These are phyloP conservation scores for Drosophila eohydei DNA, from an alignment of 2,888 invertebrate genomes.

Conservation along the genomic window DNA sequence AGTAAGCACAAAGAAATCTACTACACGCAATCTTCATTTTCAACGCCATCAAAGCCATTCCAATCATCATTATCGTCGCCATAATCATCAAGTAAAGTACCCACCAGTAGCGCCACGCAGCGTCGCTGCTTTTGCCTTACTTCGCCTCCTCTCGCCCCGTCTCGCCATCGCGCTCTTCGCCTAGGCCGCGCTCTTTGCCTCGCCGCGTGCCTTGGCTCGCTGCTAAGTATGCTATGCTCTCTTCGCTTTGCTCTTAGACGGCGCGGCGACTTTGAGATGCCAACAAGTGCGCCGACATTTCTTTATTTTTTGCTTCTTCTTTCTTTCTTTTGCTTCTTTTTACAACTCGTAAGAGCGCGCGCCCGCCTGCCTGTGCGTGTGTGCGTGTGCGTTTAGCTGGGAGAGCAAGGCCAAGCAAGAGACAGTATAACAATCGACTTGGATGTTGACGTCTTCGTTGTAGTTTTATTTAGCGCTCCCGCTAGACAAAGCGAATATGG, in stretches of 20 bases:
- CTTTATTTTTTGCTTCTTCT: conserved; percentile 12
- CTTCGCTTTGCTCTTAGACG: conserved; percentile 49
- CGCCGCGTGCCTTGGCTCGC: neutral
- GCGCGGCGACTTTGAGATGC: conserved; percentile 61
- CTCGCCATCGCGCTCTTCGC: conserved; percentile 16
- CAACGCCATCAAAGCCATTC: conserved; percentile 84
- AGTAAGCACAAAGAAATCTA: conserved; percentile 69
- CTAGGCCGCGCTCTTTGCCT: neutral
- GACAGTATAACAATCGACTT: conserved; percentile 42
- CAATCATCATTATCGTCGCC: conserved; percentile 85
- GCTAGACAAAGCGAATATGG: conserved; percentile 24
- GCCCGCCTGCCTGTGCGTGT: conserved; percentile 6
- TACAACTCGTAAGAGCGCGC: conserved; percentile 38
- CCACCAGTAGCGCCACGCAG: conserved; percentile 81
- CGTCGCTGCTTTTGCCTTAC: neutral
- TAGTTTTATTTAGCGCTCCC: conserved; percentile 61
- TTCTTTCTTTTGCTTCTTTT: conserved; percentile 1
- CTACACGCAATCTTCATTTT: conserved; percentile 83
- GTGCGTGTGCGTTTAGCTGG: conserved; percentile 11
- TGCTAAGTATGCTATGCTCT: conserved; percentile 16
- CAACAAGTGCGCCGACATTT: conserved; percentile 74
- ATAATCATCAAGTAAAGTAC: conserved; percentile 84
- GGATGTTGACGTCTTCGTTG: conserved; percentile 71
- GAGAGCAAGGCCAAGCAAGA: conserved; percentile 46
- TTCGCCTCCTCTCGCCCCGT: neutral